Evolutionary conservation across 64 coral and sea anemone species (phyloP).

Genomic region (Montipora cactus): DNA sequence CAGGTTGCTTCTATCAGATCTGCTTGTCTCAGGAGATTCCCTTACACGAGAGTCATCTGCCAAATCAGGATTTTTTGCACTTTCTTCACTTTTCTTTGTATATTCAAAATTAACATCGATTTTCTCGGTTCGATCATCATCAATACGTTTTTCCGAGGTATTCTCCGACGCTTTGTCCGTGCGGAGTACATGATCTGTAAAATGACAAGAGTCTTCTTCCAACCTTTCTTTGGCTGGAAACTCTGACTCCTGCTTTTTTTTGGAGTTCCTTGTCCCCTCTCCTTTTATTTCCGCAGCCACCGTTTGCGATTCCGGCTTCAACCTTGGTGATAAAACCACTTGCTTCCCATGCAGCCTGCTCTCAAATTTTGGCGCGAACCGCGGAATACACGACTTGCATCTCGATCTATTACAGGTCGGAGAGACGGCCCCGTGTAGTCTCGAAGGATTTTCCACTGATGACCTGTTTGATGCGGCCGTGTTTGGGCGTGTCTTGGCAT

Average conservation of each 20-base stretch:
- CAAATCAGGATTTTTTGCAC: neutral
- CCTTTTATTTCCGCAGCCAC: neutral
- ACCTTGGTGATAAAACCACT: neutral
- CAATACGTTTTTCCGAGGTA: neutral
- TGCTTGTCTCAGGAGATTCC: neutral
- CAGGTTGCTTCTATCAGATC: neutral
- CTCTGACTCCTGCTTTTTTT: neutral
- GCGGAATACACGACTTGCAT: conserved; percentile 37
- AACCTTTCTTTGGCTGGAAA: neutral
- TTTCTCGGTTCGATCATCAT: neutral
- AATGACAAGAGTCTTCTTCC: neutral
- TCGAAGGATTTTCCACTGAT: neutral
- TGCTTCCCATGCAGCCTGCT: neutral
- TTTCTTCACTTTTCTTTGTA: neutral
- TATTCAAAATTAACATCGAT: neutral
- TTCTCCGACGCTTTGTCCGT: neutral
- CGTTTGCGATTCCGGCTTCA: neutral
- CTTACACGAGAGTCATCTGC: neutral
- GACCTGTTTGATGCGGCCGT: neutral
- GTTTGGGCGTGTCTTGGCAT: conserved; percentile 12
- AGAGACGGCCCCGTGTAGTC: neutral
- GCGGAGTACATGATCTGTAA: neutral
- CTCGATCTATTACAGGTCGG: neutral
- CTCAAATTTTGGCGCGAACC: conserved; percentile 1
- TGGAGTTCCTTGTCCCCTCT: neutral